phyloP scores from a whole-genome alignment of 2,113 vertebrate genomes.

The Pterocles orientalis region DNA sequence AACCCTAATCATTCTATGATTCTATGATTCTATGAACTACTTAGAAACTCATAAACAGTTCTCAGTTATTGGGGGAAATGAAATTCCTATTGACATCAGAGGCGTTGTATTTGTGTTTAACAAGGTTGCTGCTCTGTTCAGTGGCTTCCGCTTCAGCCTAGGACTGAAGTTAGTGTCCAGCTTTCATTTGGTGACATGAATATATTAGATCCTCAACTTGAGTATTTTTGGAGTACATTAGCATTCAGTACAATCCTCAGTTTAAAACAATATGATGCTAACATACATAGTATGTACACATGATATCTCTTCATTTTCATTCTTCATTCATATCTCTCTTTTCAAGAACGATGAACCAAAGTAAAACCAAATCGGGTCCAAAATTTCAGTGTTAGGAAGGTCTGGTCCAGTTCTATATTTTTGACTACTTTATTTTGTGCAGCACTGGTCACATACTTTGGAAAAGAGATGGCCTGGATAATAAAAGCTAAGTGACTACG shows the following conservation, averaged over 20 bases:
- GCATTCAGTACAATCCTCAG: not conserved
- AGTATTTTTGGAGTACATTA: not conserved
- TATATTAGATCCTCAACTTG: not conserved
- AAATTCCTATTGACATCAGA: not conserved
- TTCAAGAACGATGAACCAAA: not conserved
- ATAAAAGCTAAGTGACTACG: not conserved
- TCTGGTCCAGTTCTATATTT: not conserved
- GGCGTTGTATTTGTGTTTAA: not conserved
- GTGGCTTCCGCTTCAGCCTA: not conserved
- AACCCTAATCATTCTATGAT: too few species aligned
- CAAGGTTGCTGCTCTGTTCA: not conserved
- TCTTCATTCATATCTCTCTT: not conserved
- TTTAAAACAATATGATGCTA: not conserved
- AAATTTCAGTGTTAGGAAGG: not conserved
- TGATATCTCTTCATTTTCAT: not conserved
- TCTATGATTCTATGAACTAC: too few species aligned
- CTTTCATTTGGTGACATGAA: not conserved
- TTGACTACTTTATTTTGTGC: not conserved
- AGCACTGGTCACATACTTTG: not conserved
- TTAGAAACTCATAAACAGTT: not conserved
- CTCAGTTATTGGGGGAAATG: not conserved
- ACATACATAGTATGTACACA: not conserved
- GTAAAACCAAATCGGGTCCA: not conserved
- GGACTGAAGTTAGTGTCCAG: not conserved
- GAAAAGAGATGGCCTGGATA: not conserved